These are phyloP conservation scores for Zoanthus solanderi DNA, from an alignment of 92 coral and sea anemone species.

Conservation along the genomic window DNA sequence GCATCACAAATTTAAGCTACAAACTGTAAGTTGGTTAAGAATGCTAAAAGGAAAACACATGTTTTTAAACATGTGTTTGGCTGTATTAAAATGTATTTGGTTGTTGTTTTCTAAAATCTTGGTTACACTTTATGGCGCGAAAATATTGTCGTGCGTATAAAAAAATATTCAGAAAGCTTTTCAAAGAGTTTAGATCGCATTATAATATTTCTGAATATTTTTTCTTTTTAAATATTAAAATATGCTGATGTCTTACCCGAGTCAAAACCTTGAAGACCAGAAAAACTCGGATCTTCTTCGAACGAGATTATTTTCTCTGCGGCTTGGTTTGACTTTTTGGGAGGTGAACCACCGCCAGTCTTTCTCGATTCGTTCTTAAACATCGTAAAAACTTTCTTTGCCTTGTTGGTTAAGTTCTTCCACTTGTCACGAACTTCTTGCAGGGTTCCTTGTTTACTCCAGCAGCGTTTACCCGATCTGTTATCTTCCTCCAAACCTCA, in stretches of 20 bases:
- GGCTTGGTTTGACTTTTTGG: conserved; percentile 36
- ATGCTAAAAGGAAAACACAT: too few relatives aligned
- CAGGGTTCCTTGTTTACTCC: conserved; percentile 36
- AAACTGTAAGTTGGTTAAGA: too few relatives aligned
- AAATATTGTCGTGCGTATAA: too few relatives aligned
- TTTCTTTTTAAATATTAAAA: too few relatives aligned
- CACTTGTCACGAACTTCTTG: conserved; percentile 65
- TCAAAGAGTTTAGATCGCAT: neutral
- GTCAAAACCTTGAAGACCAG: conserved; percentile 39
- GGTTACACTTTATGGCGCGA: too few relatives aligned
- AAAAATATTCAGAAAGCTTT: neutral
- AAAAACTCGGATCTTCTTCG: conserved; percentile 30
- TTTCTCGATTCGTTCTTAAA: conserved; percentile 18
- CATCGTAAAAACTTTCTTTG: conserved; percentile 43
- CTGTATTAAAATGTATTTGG: too few relatives aligned
- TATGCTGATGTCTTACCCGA: neutral
- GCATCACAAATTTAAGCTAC: too few relatives aligned
- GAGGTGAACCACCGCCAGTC: conserved; percentile 59
- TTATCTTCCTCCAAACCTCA: conserved; percentile 52
- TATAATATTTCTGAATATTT: neutral
- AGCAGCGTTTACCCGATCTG: conserved; percentile 41
- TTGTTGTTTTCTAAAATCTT: too few relatives aligned
- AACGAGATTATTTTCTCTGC: conserved; percentile 46
- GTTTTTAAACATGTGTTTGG: too few relatives aligned
- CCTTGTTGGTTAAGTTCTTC: conserved; percentile 57